phyloP scores from a whole-genome alignment of 2,797 vertebrate species.

The Poecilia gillii region DNA sequence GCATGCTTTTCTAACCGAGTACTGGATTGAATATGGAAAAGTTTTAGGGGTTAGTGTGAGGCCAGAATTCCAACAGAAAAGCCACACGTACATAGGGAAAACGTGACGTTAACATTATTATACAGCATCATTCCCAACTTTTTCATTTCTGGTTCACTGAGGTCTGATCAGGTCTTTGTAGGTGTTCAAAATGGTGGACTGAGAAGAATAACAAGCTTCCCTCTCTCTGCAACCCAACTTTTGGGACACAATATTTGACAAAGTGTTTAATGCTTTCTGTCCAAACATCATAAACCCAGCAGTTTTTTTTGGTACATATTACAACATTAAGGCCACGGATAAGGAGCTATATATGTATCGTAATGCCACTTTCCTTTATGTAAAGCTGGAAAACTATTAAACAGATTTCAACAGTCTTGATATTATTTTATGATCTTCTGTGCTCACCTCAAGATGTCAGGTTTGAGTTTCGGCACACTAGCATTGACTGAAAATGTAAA shows the following conservation, averaged over 20 bases:
- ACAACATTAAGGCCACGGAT: slow-evolving; percentile 55
- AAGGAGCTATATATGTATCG: slow-evolving; percentile 12
- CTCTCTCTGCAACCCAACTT: background rate
- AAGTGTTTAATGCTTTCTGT: background rate
- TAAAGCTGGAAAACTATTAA: slow-evolving; percentile 59
- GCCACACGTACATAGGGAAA: background rate
- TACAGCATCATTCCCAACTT: background rate
- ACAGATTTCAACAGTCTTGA: slow-evolving; percentile 29
- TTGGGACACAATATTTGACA: background rate
- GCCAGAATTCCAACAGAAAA: background rate
- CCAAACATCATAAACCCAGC: background rate
- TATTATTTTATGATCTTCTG: background rate
- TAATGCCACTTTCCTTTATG: slow-evolving; percentile 39
- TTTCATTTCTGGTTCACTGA: background rate
- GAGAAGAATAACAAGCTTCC: background rate
- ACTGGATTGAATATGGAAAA: background rate
- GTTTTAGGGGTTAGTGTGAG: background rate
- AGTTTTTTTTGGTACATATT: background rate
- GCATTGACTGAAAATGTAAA: background rate
- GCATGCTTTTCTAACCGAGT: background rate
- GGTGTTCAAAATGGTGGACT: background rate
- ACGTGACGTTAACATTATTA: background rate
- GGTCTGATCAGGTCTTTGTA: background rate
- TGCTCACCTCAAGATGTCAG: background rate
- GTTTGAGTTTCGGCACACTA: background rate